Evolutionary conservation across 2,888 invertebrate species (phyloP), one percentile per base, ranked within the genome.

Genomic region (Platypus cylindrus): DNA sequence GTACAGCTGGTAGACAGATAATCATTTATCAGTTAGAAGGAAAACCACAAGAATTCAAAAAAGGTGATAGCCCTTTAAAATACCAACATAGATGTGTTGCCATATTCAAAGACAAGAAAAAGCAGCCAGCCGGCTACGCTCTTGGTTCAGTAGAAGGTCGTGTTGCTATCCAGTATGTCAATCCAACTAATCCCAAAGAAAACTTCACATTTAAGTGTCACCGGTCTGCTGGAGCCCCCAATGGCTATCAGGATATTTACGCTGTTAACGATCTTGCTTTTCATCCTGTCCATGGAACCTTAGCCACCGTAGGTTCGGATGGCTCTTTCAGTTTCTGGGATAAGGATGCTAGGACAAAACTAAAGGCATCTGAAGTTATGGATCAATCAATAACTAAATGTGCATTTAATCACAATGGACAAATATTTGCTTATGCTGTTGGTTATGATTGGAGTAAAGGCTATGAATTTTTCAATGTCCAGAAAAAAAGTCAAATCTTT

Each of bases 201-300:
- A 97, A 95, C 66, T 99, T 99, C 63, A 98, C 98, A 1, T 98
- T 98, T 64, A 98, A 99, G 65, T 98, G 98, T 60, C 98, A 99
- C 60, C 75, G 98, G 16, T 83, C 87, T 32, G 86, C 90, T 53
- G 89, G 86, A 18, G 72, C 79, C 1, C 71, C 78, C 1, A 76
- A 73, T 50, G 82, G 79, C 9, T 84, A 72, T 57, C 93, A 94
- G 48, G 62, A 63, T 43, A 63, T 63, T 34, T 63, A 63, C 43
- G 63, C 62, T 4, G 63, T 63, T 7, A 63, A 63, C 40, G 63
- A 64, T 46, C 62, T 63, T 35, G 86, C 89, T 34, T 98, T 99
- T 67, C 98, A 98, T 68, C 98, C 97, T 9, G 68, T 78, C 30
- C 95, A 98, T 65, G 93, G 94, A 13, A 43, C 43, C 14, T 34